phyloP scores from a whole-genome alignment of 2,797 vertebrate species.

The Uromys caudimaculatus region DNA sequence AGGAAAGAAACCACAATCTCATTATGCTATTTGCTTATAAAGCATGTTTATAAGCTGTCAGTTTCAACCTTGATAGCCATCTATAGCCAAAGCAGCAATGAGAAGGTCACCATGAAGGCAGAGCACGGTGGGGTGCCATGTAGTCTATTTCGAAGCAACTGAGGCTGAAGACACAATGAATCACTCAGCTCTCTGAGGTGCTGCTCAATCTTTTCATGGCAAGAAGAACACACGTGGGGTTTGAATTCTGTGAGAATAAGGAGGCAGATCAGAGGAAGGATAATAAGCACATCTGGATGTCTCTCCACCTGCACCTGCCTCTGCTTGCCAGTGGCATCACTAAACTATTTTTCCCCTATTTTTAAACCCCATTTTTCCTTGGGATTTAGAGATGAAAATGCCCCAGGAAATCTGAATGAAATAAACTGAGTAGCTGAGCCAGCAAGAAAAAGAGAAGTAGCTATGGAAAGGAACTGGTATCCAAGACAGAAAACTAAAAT shows the following conservation, averaged over 20 bases:
- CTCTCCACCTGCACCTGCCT: conserved; percentile 5
- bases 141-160: background rate
- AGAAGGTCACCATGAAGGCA: background rate
- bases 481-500: background rate
- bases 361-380: background rate
- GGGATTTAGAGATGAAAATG: background rate
- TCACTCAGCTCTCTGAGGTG: background rate
- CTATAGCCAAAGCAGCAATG: background rate
- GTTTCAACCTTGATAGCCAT: background rate
- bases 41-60: background rate
- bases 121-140: background rate
- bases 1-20: background rate
- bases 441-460: background rate
- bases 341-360: background rate
- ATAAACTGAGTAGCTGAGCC: background rate
- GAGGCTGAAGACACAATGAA: background rate
- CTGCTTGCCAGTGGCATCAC: background rate
- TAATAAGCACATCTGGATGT: background rate
- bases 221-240: background rate
- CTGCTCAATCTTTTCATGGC: background rate
- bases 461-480: background rate
- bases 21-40: background rate
- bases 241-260: background rate
- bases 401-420: conserved; percentile 57
- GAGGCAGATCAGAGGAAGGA: background rate